Evolutionary conservation across 2,113 vertebrate genomes (phyloP), one percentile per base, ranked within the genome.

Genomic region (Ictalurus furcatus): DNA sequence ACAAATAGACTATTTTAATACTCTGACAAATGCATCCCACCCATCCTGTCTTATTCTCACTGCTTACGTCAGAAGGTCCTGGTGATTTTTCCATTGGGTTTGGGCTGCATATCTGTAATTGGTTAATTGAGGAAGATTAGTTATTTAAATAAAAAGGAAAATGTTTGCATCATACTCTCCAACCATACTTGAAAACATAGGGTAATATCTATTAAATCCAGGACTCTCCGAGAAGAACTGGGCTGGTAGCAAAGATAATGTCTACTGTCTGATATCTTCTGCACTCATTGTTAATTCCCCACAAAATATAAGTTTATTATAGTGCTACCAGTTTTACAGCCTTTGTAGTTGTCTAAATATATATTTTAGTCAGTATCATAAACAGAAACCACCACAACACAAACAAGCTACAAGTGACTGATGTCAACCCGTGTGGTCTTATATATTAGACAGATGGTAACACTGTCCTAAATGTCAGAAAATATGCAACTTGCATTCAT

Each of bases 1-100:
- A 25, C 28, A 81, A 73, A 54, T 37, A 73, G 12, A 44, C 85
- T 79, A 92, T 93, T 91, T 93, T 91, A 92, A 92, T 92, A 93
- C 52, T 65, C 61, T 54, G 44, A 13, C 21, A 56, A 81, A 93
- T 95, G 8, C 69, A 79, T 69, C 73, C 86, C 84, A 90, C 88
- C 90, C 93, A 88, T 93, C 93, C 93, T 91, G 93, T 93, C 92
- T 94, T 90, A 76, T 87, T 91, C 87, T 19, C 87, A 81, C 87
- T 89, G 17, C 48, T 91, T 92, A 89, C 90, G 86, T 90, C 91
- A 92, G 17, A 74, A 80, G 56, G 28, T 80, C 88, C 58, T 4
- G 73, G 5, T 82, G 89, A 71, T 34, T 56, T 79, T 37, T 81
- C 74, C 90, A 91, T 7, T 79, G 76, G 89, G 87, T 65, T 52